Evolutionary conservation across 1,140 invertebrate genomes (phyloP).

Genomic region (Mactra quadrangularis): DNA sequence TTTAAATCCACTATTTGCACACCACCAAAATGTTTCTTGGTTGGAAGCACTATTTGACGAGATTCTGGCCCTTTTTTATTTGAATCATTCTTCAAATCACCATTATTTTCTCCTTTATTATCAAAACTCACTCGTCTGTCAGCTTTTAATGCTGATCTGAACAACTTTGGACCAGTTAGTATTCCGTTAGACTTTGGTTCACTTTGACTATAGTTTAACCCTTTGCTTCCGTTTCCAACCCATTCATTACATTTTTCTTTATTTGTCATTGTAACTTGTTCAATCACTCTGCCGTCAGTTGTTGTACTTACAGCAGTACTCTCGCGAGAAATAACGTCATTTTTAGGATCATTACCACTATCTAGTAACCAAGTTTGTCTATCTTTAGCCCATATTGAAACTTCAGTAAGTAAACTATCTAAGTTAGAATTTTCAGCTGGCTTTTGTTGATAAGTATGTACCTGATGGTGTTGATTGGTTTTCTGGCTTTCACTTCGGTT

Average conservation of each 20-base stretch:
- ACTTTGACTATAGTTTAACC: background rate
- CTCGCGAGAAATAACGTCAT: conserved; percentile 15
- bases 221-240: background rate
- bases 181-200: conserved; percentile 45
- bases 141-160: conserved; percentile 27
- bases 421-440: conserved; percentile 1
- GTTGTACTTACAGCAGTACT: conserved; percentile 24
- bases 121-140: conserved; percentile 6
- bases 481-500: background rate
- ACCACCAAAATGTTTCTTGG: background rate
- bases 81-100: background rate
- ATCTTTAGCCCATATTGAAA: conserved; percentile 52
- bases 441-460: conserved; percentile 2
- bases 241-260: conserved; percentile 37
- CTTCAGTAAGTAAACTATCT: conserved; percentile 46
- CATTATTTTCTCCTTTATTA: conserved; percentile 1
- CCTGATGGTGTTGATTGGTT: background rate
- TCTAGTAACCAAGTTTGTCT: conserved; percentile 49
- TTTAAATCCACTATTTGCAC: conserved; percentile 27
- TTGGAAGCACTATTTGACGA: background rate
- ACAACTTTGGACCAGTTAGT: conserved; percentile 48
- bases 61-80: background rate
- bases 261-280: conserved; percentile 37
- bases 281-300: conserved; percentile 27
- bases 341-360: conserved; percentile 1